Percentiles rank a stretch among this genome's conserved stretches.
Evolutionary conservation across 2,888 invertebrate genomes (phyloP).

Genomic region (Heliconius erato): DNA sequence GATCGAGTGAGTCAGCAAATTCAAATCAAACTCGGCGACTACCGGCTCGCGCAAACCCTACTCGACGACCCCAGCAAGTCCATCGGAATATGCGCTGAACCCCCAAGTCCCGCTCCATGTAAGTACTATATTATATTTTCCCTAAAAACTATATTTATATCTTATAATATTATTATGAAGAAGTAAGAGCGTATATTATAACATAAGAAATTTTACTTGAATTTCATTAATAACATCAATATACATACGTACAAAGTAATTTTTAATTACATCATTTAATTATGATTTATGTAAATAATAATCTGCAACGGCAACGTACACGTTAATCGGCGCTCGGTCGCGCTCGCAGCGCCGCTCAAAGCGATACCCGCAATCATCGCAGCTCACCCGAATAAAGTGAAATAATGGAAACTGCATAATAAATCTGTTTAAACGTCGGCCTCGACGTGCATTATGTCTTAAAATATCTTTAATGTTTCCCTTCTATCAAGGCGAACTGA

Average conservation of each 20-base stretch:
- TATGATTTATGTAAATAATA: conserved; percentile 4
- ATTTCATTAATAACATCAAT: neutral
- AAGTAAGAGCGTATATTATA: neutral
- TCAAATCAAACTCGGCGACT: conserved; percentile 90
- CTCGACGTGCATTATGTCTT: conserved; percentile 41
- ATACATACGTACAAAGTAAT: neutral
- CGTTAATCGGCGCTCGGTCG: conserved; percentile 19
- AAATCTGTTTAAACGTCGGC: conserved; percentile 48
- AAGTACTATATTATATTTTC: conserved; percentile 59
- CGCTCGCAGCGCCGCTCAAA: conserved; percentile 28
- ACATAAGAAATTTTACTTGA: neutral
- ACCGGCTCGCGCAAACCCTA: conserved; percentile 88
- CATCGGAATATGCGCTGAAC: conserved; percentile 90
- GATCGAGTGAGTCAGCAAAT: conserved; percentile 90
- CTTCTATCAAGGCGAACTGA: conserved; percentile 32
- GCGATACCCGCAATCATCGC: conserved; percentile 38
- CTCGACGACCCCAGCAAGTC: conserved; percentile 88
- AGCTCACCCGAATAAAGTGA: conserved; percentile 45
- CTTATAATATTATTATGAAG: neutral
- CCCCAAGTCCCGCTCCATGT: conserved; percentile 88
- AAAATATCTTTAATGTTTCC: conserved; percentile 44
- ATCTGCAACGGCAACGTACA: neutral
- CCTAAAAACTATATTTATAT: neutral
- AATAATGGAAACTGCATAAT: conserved; percentile 50
- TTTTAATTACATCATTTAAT: conserved; percentile 7